Evolutionary conservation across 2,888 invertebrate genomes (phyloP).

Genomic region (Pyrgus malvae): DNA sequence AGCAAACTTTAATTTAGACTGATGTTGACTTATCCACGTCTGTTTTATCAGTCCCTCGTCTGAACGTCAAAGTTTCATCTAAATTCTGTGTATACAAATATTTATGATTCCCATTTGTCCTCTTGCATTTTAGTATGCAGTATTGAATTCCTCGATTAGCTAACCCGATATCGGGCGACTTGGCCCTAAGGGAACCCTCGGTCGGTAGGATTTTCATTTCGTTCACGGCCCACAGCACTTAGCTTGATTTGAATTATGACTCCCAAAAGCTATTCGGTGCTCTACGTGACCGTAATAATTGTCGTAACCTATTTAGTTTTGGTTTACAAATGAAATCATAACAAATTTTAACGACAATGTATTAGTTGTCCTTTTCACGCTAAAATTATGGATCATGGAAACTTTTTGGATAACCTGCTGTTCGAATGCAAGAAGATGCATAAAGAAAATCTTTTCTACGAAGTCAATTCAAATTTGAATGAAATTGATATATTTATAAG

Average conservation of each 20-base stretch:
- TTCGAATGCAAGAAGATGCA: too few species aligned
- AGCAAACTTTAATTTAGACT: too few species aligned
- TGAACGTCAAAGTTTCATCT: not conserved
- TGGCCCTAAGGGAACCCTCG: not conserved
- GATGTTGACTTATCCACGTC: too few species aligned
- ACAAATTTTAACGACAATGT: too few species aligned
- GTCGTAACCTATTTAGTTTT: not conserved
- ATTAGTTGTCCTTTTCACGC: too few species aligned
- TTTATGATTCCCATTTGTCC: not conserved
- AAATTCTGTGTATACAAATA: not conserved
- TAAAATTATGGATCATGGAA: too few species aligned
- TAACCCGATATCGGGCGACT: not conserved
- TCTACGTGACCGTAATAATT: conserved; percentile 42
- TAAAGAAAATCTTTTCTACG: too few species aligned
- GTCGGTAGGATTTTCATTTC: conserved; percentile 25
- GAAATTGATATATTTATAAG: too few species aligned
- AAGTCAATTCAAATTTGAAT: too few species aligned
- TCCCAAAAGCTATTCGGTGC: conserved; percentile 42
- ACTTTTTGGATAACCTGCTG: too few species aligned
- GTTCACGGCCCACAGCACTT: conserved; percentile 40
- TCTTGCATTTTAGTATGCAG: not conserved
- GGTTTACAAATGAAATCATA: too few species aligned
- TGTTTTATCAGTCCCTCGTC: too few species aligned
- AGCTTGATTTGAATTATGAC: conserved; percentile 53
- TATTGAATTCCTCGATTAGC: not conserved